A percentile compares a stretch with the other conserved stretches of the same genome.
These are phyloP conservation scores for Listronotus oregonensis DNA, from an alignment of 1,140 invertebrate genomes.

Conservation along the genomic window DNA sequence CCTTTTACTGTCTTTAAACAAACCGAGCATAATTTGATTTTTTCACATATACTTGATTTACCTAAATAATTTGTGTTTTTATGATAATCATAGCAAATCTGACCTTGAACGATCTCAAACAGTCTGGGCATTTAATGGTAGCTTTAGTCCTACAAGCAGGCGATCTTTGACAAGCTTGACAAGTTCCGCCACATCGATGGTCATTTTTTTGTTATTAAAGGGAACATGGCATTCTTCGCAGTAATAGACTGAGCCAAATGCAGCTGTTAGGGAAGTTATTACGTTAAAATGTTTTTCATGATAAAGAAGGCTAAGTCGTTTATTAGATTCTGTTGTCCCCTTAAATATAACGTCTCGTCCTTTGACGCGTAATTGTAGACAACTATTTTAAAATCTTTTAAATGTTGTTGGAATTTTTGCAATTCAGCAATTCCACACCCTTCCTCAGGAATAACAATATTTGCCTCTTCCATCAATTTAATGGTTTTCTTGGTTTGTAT, in stretches of 20 bases:
- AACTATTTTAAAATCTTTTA: slow-evolving; percentile 1
- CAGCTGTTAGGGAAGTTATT: slow-evolving; percentile 12
- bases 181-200: slow-evolving; percentile 4
- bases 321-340: not conserved
- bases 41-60: too few species aligned
- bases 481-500: not conserved
- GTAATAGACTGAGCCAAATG: slow-evolving; percentile 15
- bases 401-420: slow-evolving; percentile 16
- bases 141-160: too few species aligned
- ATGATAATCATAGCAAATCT: too few species aligned
- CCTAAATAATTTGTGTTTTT: too few species aligned
- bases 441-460: slow-evolving; percentile 11
- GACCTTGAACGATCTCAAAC: too few species aligned
- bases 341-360: slow-evolving; percentile 5
- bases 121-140: too few species aligned
- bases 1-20: slow-evolving; percentile 8
- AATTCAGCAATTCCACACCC: slow-evolving; percentile 13
- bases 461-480: not conserved
- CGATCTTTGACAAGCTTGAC: too few species aligned
- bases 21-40: not conserved
- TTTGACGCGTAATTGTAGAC: slow-evolving; percentile 19
- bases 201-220: slow-evolving; percentile 1
- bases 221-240: slow-evolving; percentile 11
- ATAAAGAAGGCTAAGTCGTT: not conserved
- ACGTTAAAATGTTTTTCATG: slow-evolving; percentile 5